phyloP scores from a whole-genome alignment of 2,797 vertebrate genomes.

The Malacoraja senta region DNA sequence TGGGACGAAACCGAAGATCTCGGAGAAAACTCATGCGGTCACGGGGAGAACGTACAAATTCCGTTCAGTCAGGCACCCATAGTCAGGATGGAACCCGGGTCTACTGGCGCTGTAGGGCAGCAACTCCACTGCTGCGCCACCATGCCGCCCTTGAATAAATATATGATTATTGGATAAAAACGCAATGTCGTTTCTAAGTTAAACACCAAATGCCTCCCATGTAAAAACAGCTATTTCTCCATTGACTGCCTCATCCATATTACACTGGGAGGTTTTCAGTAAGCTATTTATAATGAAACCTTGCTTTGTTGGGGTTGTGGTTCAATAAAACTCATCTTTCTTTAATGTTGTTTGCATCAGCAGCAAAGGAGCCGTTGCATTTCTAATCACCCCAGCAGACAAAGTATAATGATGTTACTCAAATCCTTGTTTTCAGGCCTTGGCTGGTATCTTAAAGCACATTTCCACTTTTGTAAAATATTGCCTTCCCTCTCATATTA shows the following conservation, averaged over 20 bases:
- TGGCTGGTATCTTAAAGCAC: not conserved
- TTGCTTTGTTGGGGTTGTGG: not conserved
- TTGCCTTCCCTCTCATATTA: not conserved
- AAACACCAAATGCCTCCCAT: not conserved
- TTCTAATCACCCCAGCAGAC: not conserved
- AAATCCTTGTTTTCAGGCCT: not conserved
- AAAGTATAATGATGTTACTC: slow-evolving; percentile 5
- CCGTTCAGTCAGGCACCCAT: no score
- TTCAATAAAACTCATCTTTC: slow-evolving; percentile 21
- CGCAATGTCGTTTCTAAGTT: not conserved
- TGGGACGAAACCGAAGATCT: no score
- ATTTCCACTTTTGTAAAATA: not conserved
- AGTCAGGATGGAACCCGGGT: no score
- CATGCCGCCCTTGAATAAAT: not conserved
- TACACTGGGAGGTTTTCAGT: not conserved
- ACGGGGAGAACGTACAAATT: no score
- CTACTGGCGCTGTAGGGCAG: no score
- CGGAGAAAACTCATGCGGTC: no score
- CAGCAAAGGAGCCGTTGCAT: not conserved
- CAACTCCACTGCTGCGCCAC: no score
- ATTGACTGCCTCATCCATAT: not conserved
- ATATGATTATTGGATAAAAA: not conserved
- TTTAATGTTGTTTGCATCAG: not conserved
- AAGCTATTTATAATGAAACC: not conserved
- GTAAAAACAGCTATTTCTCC: not conserved